phyloP scores from a whole-genome alignment of 2,888 invertebrate species.

The Elysia crispata region DNA sequence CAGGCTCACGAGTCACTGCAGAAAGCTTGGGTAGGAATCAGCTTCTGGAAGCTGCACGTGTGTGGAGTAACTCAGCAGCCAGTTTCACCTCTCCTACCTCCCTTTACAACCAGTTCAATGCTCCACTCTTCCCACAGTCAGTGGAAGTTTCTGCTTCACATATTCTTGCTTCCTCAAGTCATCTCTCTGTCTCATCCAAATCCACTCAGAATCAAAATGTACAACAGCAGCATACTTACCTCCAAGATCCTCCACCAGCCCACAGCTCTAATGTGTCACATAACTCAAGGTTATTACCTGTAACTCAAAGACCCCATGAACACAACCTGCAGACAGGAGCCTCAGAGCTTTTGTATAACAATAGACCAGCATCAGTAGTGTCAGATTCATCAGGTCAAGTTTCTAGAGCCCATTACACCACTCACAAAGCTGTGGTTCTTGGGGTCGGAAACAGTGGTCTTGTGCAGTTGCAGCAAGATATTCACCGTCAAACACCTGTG shows the following conservation, averaged over 20 bases:
- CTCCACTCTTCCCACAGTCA: slow-evolving; percentile 42
- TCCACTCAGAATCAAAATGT: slow-evolving; percentile 45
- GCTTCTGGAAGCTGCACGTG: slow-evolving; percentile 28
- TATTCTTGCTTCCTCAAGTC: slow-evolving; percentile 18
- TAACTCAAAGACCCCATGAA: slow-evolving; percentile 57
- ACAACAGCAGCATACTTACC: background rate
- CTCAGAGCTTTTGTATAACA: slow-evolving; percentile 37
- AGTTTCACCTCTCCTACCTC: slow-evolving; percentile 47
- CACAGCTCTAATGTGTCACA: slow-evolving; percentile 63
- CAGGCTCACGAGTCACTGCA: background rate
- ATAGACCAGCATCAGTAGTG: slow-evolving; percentile 29
- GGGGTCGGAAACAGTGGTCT: slow-evolving; percentile 11
- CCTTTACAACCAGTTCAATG: slow-evolving; percentile 52
- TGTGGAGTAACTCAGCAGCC: slow-evolving; percentile 58
- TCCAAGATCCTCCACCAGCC: slow-evolving; percentile 70
- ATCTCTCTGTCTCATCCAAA: slow-evolving; percentile 30
- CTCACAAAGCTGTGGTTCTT: slow-evolving; percentile 29
- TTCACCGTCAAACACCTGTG: slow-evolving; percentile 41
- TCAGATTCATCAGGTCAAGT: slow-evolving; percentile 35
- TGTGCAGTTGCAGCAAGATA: slow-evolving; percentile 17
- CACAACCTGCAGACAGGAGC: slow-evolving; percentile 52
- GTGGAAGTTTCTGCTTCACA: background rate
- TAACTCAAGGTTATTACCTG: slow-evolving; percentile 42
- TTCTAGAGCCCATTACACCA: background rate
- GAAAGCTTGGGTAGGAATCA: slow-evolving; percentile 38